Percentiles rank a stretch among this genome's conserved stretches.
These are phyloP conservation scores for Orchestes rusci DNA, from an alignment of 2,888 invertebrate species.

Conservation along the genomic window DNA sequence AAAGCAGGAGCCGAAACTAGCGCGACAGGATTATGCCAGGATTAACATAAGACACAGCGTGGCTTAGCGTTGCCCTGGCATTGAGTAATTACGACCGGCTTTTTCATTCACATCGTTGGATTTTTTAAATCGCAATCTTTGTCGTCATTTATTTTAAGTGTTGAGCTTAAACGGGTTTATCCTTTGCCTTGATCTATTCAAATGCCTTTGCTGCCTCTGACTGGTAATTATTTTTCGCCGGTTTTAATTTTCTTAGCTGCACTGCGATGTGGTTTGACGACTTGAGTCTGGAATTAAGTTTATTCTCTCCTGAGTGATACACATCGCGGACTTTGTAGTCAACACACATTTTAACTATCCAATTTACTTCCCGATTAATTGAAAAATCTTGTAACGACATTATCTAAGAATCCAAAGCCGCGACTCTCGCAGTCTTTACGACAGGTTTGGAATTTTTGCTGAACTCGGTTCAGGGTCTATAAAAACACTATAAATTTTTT, in stretches of 20 bases:
- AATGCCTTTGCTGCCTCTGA: slow-evolving; percentile 17
- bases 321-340: too few species aligned
- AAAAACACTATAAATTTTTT: too few species aligned
- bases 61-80: slow-evolving; percentile 44
- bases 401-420: too few species aligned
- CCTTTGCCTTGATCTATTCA: slow-evolving; percentile 24
- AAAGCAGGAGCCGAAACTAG: slow-evolving; percentile 40
- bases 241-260: not conserved
- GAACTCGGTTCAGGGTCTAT: too few species aligned
- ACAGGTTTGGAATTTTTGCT: too few species aligned
- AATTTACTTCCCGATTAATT: too few species aligned
- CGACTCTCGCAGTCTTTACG: too few species aligned
- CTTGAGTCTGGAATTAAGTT: too few species aligned
- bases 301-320: too few species aligned
- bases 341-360: too few species aligned
- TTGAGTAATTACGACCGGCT: slow-evolving; percentile 42
- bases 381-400: too few species aligned
- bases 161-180: slow-evolving; percentile 26
- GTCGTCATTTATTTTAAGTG: slow-evolving; percentile 35
- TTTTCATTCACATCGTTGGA: slow-evolving; percentile 35
- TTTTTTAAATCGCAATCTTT: slow-evolving; percentile 36
- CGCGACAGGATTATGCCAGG: slow-evolving; percentile 42
- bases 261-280: too few species aligned
- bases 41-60: slow-evolving; percentile 46
- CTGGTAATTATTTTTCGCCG: not conserved